Evolutionary conservation across 1,140 invertebrate genomes (phyloP), one percentile per base, ranked within the genome.

Genomic region (Ostrea edulis): DNA sequence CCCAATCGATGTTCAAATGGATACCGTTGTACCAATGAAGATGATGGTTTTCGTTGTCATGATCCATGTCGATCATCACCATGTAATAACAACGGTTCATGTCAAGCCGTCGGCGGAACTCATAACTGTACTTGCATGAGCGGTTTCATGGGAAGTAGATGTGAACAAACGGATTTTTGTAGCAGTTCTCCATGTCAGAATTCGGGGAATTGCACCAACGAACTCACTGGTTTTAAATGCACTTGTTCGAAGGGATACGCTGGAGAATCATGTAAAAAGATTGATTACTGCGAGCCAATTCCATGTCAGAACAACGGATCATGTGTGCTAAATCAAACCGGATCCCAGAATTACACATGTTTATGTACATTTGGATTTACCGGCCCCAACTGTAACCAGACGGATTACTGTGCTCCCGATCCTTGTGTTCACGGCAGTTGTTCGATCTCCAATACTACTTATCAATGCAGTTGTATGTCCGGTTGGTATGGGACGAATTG

Each of bases 271-370:
- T 85, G 83, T 20, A n/a, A 85, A 29, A 85, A 29, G 17, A 25
- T 85, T 20, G 83, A 85, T 55, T 55, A 58, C 83, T 85, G 83
- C 29, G 17, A 8, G 17, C n/a, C 25, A n/a, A n/a, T 2, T 25
- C 52, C 83, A 3, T 85, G 83, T 0, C 51, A 22, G 22, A 55
- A 85, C 20, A 85, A 85, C 3, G 83, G 53, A 29, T 12, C 83
- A n/a, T 85, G 83, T 62, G n/a, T 44, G n/a, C 17, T 53, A 12
- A n/a, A 53, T 20, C 17, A 11, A 2, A 29, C 53, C 8, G 55
- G 53, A 51, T 62, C 83, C 51, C 51, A 53, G 53, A 68, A 68
- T n/a, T 87, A 84, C 52, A 85, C 14, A 22, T 88, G 87, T 81
- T 20, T 81, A 0, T 88, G 87, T 55, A 25, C 20, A 11, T 35